phyloP scores from a whole-genome alignment of 2,797 vertebrate genomes.

The Hemitrygon akajei region DNA sequence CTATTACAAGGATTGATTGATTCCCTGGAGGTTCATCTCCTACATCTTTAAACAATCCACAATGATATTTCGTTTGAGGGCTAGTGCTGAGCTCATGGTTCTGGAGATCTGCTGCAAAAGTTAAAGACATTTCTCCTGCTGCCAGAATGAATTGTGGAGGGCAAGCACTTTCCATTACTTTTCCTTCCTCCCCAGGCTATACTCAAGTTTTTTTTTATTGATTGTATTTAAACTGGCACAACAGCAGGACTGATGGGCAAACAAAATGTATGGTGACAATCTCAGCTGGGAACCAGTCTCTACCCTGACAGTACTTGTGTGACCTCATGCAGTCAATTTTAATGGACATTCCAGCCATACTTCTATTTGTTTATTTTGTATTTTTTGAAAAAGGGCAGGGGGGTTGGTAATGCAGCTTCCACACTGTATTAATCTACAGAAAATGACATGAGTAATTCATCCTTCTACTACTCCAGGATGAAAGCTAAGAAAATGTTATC shows the following conservation, averaged over 20 bases:
- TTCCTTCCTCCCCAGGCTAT: constrained; percentile 51
- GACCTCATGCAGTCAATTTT: constrained; percentile 61
- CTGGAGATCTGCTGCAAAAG: background rate
- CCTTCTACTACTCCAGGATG: constrained; percentile 40
- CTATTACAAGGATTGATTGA: constrained; percentile 21
- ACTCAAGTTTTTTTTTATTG: constrained; percentile 48
- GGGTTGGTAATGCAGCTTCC: background rate
- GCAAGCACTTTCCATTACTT: background rate
- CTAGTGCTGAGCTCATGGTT: background rate
- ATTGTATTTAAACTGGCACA: constrained; percentile 57
- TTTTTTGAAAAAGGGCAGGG: background rate
- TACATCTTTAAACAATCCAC: background rate
- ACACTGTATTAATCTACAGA: background rate
- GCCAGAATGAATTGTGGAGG: constrained; percentile 23
- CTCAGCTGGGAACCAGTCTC: constrained; percentile 50
- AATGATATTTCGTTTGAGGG: constrained; percentile 16
- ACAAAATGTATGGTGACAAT: constrained; percentile 50
- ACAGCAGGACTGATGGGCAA: constrained; percentile 56
- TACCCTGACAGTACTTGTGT: constrained; percentile 50
- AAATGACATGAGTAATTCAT: constrained; percentile 38
- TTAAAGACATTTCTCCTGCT: background rate
- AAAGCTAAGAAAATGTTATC: background rate
- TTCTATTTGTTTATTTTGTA: background rate
- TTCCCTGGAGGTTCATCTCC: constrained; percentile 33
- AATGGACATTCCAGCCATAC: constrained; percentile 51